Evolutionary conservation across 2,888 invertebrate species (phyloP).

Genomic region (Apodemia duryi): DNA sequence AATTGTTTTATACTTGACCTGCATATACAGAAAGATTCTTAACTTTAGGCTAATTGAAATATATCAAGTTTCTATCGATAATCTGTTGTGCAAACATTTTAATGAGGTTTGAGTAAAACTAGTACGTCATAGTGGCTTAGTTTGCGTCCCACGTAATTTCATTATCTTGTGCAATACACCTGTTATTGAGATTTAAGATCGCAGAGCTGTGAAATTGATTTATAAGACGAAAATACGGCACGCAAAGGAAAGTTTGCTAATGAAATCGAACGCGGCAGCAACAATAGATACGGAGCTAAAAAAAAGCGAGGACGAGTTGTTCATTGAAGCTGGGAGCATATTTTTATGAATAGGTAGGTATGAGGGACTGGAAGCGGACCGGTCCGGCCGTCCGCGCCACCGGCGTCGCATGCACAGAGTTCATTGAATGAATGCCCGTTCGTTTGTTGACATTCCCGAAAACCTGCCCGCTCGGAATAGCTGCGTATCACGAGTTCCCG

Average conservation of each 20-base stretch:
- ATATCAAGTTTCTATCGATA: constrained; percentile 31
- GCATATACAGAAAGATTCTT: constrained; percentile 43
- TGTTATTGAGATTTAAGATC: constrained; percentile 38
- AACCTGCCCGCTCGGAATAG: constrained; percentile 76
- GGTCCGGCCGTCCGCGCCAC: constrained; percentile 61
- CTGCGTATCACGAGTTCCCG: constrained; percentile 50
- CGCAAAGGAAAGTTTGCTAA: constrained; percentile 35
- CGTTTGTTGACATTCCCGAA: constrained; percentile 79
- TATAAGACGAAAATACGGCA: constrained; percentile 33
- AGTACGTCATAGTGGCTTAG: constrained; percentile 41
- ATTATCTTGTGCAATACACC: constrained; percentile 59
- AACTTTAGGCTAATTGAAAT: constrained; percentile 34
- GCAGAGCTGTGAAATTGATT: constrained; percentile 45
- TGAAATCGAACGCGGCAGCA: constrained; percentile 25
- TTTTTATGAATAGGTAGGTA: constrained; percentile 69
- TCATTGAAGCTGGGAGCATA: constrained; percentile 70
- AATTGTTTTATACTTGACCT: constrained; percentile 71
- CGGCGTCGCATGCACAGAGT: constrained; percentile 64
- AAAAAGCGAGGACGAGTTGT: constrained; percentile 52
- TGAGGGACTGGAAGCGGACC: constrained; percentile 39
- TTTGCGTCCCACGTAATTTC: constrained; percentile 44
- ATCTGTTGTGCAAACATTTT: constrained; percentile 44
- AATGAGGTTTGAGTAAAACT: constrained; percentile 35
- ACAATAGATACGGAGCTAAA: constrained; percentile 16
- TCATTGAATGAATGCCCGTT: constrained; percentile 74